These are phyloP conservation scores for Dipodomys merriami DNA, from an alignment of 2,113 vertebrate genomes.

Conservation along the genomic window DNA sequence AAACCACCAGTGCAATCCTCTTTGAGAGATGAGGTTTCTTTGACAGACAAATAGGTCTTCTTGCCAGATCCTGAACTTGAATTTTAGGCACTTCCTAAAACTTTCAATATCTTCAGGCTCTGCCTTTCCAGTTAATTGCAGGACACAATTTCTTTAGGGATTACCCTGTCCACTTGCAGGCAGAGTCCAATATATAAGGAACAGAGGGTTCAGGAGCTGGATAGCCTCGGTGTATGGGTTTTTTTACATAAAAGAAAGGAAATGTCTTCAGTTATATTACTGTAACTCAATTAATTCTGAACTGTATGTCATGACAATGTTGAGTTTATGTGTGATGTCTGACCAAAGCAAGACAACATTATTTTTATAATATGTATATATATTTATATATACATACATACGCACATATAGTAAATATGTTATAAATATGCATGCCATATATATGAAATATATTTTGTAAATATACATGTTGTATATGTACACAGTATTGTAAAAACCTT, in stretches of 20 bases:
- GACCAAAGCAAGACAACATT: not conserved
- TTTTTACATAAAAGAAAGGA: not conserved
- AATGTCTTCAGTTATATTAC: not conserved
- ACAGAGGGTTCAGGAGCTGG: not conserved
- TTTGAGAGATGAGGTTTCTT: not conserved
- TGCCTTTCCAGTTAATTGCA: not conserved
- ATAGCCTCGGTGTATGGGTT: not conserved
- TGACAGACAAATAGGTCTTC: not conserved
- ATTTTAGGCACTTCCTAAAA: not conserved
- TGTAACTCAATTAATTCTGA: too few relatives aligned
- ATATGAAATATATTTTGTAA: too few relatives aligned
- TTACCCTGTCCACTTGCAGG: fast-evolving
- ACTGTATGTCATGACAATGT: not conserved
- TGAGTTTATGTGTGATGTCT: not conserved
- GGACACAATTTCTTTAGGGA: not conserved
- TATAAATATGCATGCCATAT: too few relatives aligned
- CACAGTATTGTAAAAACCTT: too few relatives aligned
- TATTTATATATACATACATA: too few relatives aligned
- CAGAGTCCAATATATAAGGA: not conserved
- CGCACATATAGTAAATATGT: too few relatives aligned
- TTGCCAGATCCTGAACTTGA: not conserved
- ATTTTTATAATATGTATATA: too few relatives aligned
- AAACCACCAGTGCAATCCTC: too few relatives aligned
- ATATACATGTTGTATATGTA: too few relatives aligned
- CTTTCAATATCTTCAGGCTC: too few relatives aligned